phyloP scores from a whole-genome alignment of 2,113 vertebrate genomes.

The Callospermophilus lateralis region DNA sequence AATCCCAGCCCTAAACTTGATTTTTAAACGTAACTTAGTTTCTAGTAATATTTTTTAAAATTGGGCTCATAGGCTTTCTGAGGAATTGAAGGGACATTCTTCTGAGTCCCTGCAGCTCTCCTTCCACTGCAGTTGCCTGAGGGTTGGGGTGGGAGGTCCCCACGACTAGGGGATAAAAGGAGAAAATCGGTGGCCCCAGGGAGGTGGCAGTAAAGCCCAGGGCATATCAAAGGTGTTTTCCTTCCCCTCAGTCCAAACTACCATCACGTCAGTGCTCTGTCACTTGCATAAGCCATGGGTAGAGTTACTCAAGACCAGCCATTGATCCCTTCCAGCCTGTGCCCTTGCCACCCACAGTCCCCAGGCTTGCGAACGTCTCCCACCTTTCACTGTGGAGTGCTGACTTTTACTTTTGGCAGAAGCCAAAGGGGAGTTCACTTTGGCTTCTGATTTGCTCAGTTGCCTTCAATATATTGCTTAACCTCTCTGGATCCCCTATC shows the following conservation, averaged over 20 bases:
- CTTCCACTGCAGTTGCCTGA: background rate
- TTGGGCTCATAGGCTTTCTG: background rate
- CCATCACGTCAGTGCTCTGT: background rate
- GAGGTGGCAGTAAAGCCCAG: background rate
- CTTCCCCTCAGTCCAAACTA: background rate
- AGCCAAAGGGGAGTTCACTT: background rate
- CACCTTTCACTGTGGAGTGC: background rate
- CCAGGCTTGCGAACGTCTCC: background rate
- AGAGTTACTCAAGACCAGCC: constrained; percentile 26
- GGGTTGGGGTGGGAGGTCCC: background rate
- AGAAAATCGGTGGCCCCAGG: background rate
- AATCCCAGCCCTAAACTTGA: too few species aligned
- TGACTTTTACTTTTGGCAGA: background rate
- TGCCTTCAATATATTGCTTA: background rate
- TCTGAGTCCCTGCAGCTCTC: background rate
- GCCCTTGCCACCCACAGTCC: background rate
- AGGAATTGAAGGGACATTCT: background rate
- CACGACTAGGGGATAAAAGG: fast-evolving
- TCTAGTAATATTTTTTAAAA: background rate
- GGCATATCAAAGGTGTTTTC: constrained; percentile 38
- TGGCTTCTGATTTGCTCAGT: background rate
- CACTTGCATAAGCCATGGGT: background rate
- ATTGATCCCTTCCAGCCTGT: background rate
- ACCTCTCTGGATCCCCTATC: background rate
- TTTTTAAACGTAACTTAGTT: background rate